Base-by-base conservation (phyloP, 2,113 vertebrate genomes). In the Thamnophis sirtalis region DNA sequence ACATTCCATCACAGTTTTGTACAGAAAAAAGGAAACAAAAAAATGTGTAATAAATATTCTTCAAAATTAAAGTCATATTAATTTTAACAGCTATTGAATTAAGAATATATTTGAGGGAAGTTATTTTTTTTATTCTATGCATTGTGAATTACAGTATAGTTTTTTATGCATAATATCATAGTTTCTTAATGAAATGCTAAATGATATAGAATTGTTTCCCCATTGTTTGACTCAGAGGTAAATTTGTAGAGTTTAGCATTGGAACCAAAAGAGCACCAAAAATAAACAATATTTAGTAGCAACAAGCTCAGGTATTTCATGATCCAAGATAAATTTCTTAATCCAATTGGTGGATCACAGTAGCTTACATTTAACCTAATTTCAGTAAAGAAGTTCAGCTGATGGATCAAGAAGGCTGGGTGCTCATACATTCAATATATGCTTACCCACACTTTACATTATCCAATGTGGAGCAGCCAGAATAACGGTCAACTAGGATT, bases 1-100 rank as follows among this genome's bases (percentile, higher is more conserved):
- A 63, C 26, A 33, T 68, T 17, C 11, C 63, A 68, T 15, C 13
- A 2, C 11, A 68, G 63, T 68, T 63, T 89, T 33, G 5, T 11
- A 17, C 55, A 95, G 93, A 93, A 22, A 91, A 17, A 10, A 80
- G 51, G 49, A 17, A 88, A 84, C 73, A 88, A 43, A 19, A 58
- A 19, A 49, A 91, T 3, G 24, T 93, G 19, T 86, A 80, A 84
- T 38, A 92, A 91, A 91, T 7, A 3, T 91, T 51, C 53, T 91
- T 87, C 3, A 95, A 53, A 88, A 90, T 84, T 17, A 84, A 90
- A 53, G 90, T 26, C 2, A 43, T n/a, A 87, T 84, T 63, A 54
- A 9, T 63, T 17, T 43, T 43, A 80, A 80, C 33, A 80, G 73
- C 6, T 80, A 43, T 38, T 43, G 33, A 51, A 43, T 80, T 21